phyloP scores from a whole-genome alignment of 64 coral and sea anemone species.

The Dendrophyllia cribrosa region DNA sequence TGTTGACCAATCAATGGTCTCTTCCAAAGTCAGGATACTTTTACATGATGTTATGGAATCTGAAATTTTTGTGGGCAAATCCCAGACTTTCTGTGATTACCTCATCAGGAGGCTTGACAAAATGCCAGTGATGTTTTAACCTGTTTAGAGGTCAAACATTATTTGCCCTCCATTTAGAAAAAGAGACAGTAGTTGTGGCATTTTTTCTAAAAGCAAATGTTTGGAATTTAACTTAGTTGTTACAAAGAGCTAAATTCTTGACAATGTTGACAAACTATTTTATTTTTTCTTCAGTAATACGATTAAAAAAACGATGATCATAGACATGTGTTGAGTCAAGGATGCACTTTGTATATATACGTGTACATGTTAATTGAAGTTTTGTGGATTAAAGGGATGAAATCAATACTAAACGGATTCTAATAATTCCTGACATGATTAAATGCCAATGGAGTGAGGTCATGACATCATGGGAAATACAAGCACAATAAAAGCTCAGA shows the following conservation, averaged over 20 bases:
- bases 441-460: constrained; percentile 3
- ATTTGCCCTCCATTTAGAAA: background rate
- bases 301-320: background rate
- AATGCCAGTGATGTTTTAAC: background rate
- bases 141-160: background rate
- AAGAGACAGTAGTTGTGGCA: background rate
- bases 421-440: background rate
- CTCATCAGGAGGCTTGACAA: background rate
- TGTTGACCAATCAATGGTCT: background rate
- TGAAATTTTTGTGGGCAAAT: background rate
- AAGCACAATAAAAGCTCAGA: background rate
- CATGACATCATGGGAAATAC: background rate
- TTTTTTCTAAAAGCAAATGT: background rate
- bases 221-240: background rate
- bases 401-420: background rate
- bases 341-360: background rate
- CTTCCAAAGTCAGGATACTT: too few species aligned
- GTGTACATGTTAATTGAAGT: background rate
- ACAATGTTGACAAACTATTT: background rate
- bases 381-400: background rate
- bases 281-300: background rate
- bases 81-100: background rate
- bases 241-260: background rate
- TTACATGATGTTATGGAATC: background rate
- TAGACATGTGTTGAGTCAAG: background rate